Base-by-base conservation (phyloP, 2,888 invertebrate genomes). In the Melipona beecheii region DNA sequence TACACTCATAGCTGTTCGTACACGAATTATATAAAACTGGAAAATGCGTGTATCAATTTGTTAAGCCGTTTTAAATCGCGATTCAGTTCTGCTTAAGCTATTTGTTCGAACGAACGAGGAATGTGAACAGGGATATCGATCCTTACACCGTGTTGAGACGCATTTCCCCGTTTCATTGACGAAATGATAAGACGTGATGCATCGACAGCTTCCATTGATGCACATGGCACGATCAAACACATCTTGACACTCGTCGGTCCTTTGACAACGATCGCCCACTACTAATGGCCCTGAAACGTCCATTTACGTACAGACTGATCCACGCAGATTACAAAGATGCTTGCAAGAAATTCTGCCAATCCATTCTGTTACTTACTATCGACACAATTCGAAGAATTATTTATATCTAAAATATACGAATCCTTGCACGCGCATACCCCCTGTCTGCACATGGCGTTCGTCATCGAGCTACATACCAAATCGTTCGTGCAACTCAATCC, bases 361-460 rank as follows among this genome's bases (percentile, higher is more conserved):
- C 49, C 9, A 0, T 17, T 43, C 2, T 13, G 17, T 58, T 50
- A 82, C 91, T 91, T 65, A 92, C 92, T 90, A 2, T 60, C 66
- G 27, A 92, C 85, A 60, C 92, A 92, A 54, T 91, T 92, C 0
- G 92, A 92, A 0, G 92, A 90, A 82, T 92, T 92, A 6, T 80
- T 86, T 2, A 83, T 89, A 54, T 92, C 92, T 43, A 91, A 73
- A 64, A 89, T 84, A 31, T 86, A 92, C 4, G 81, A 62, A 24
- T 90, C 89, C 43, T 83, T 88, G 84, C 92, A 92, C 0, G 89
- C 69, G 74, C 92, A 92, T 2, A 86, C 77, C 9, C 86, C 87
- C 54, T 92, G 92, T 6, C 85, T 87, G 76, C 92, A 92, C 50
- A 83, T 81, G 0, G 89, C 90, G 69, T 92, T 91, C 0, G 89